Percentiles rank a stretch among this genome's conserved stretches.
Conservation (phyloP, 2,113 vertebrate genomes). For the Elgaria multicarinata region DNA sequence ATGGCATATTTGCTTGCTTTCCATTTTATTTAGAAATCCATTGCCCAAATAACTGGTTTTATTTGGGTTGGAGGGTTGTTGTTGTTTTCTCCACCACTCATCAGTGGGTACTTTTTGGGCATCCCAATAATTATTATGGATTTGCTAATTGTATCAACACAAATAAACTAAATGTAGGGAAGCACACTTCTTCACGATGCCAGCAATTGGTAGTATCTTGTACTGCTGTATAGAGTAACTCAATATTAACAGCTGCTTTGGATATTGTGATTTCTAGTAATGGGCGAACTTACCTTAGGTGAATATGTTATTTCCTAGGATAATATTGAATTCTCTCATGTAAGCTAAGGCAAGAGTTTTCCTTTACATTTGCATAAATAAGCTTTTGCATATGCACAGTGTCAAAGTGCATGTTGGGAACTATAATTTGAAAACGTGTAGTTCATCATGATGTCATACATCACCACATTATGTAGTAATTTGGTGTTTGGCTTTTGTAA, state of each 20-base stretch:
- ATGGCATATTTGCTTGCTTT: constrained; percentile 23
- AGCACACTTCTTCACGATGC: background rate
- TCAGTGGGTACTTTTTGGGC: background rate
- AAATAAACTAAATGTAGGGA: background rate
- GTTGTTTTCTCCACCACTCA: background rate
- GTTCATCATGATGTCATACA: too few relatives aligned
- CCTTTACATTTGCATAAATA: too few relatives aligned
- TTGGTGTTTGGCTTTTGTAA: background rate
- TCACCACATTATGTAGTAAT: too few relatives aligned
- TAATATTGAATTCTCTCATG: too few relatives aligned
- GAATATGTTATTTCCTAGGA: too few relatives aligned
- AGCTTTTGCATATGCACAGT: too few relatives aligned
- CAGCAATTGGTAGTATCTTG: background rate
- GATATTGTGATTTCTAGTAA: too few relatives aligned
- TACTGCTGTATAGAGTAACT: background rate
- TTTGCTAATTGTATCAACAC: background rate
- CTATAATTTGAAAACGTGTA: too few relatives aligned
- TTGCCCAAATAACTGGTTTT: background rate
- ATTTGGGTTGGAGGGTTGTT: background rate
- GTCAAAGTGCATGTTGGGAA: too few relatives aligned
- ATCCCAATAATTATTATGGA: background rate
- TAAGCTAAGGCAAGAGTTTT: too few relatives aligned
- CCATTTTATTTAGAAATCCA: constrained; percentile 29
- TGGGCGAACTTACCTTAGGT: too few relatives aligned
- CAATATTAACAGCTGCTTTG: too few relatives aligned